These are phyloP conservation scores for Biston stratarius DNA, from an alignment of 2,888 invertebrate species.

Conservation along the genomic window DNA sequence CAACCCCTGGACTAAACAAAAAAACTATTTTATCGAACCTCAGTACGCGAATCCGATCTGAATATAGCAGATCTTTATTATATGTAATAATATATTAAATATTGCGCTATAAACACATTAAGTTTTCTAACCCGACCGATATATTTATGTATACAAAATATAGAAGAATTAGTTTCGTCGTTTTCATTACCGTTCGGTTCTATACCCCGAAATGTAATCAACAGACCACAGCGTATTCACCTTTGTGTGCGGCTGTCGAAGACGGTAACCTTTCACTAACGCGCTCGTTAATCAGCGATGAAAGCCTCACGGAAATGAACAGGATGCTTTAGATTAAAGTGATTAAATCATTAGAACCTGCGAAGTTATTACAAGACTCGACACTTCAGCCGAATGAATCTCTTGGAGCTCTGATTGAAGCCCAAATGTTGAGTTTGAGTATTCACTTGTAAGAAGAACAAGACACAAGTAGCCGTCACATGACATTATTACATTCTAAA, in stretches of 20 bases:
- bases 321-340: not conserved
- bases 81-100: no score
- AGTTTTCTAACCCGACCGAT: no score
- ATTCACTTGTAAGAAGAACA: not conserved
- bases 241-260: constrained; percentile 4
- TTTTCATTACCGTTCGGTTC: not conserved
- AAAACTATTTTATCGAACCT: no score
- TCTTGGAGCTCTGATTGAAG: not conserved
- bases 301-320: constrained; percentile 7
- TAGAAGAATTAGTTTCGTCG: constrained; percentile 8
- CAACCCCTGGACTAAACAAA: no score
- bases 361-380: constrained; percentile 5
- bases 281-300: constrained; percentile 8
- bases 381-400: not conserved
- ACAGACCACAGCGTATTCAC: constrained; percentile 4
- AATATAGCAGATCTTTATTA: no score
- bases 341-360: constrained; percentile 11
- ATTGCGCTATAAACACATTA: no score
- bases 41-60: no score
- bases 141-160: not conserved
- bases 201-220: constrained; percentile 8
- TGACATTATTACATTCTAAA: no score
- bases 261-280: constrained; percentile 2
- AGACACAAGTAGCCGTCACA: no score
- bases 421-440: not conserved